Percentiles rank a stretch among this genome's conserved stretches.
These are phyloP conservation scores for Carollia perspicillata DNA, from an alignment of 2,113 vertebrate species.

Conservation along the genomic window DNA sequence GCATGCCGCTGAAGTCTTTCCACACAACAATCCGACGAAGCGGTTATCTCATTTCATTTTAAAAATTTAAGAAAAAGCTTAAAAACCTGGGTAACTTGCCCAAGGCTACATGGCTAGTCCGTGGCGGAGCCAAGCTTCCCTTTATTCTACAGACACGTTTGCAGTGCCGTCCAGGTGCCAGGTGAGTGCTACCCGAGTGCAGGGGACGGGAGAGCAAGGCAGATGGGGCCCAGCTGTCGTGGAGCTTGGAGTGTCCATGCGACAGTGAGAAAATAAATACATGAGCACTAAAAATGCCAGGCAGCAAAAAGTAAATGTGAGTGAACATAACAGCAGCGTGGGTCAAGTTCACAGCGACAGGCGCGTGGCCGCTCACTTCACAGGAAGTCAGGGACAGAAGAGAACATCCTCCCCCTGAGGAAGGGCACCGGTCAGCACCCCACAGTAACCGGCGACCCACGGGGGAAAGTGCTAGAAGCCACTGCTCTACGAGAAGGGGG, in stretches of 20 bases:
- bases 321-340: neutral
- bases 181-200: neutral
- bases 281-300: too few relatives aligned
- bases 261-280: neutral
- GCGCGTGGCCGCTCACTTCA: neutral
- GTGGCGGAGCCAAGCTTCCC: neutral
- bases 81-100: neutral
- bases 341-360: neutral
- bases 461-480: neutral
- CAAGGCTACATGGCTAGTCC: neutral
- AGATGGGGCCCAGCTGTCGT: neutral
- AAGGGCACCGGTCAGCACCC: neutral
- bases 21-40: neutral
- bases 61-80: neutral
- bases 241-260: rapidly evolving
- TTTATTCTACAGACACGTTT: neutral
- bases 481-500: neutral
- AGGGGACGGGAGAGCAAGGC: rapidly evolving
- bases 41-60: neutral
- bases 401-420: neutral
- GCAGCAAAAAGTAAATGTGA: neutral
- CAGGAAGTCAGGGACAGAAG: neutral
- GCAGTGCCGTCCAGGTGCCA: neutral
- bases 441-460: neutral
- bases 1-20: neutral